Evolutionary conservation across 2,888 invertebrate species (phyloP), one percentile per base, ranked within the genome.

Genomic region (Pyrochroa serraticornis): DNA sequence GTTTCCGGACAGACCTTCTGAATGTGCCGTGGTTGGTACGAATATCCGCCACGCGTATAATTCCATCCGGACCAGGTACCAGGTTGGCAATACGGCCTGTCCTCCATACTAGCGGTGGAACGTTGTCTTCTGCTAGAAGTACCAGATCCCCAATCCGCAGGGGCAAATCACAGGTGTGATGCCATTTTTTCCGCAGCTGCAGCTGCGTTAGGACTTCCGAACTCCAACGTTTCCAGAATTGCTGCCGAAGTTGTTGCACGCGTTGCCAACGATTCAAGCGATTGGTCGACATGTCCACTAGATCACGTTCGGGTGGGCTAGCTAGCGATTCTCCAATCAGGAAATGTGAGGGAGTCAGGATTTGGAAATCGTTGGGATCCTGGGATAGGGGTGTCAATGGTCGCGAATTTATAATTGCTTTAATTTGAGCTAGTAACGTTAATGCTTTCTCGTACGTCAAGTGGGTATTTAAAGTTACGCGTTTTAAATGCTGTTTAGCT

Each of bases 61-160:
- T 32, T 7, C 63, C 65, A 50, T 72, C 71, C 2, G 35, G 3
- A 12, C 69, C 68, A 6, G 66, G 69, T 39, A 66, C 58, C 9
- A 66, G 14, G 9, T 65, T 34, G 2, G 38, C 38, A 6, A 72
- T 53, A 30, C 62, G 34, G 5, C 57, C 71, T 5, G 67, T 42
- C 6, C 38, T 50, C 71, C 71, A 72, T 7, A 61, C 37, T 0
- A 39, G 10, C 22, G 64, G 60, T 7, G 61, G 62, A 1, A 46
- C 32, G 36, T 55, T 55, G n/a, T 67, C 64, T n/a, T 70, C 65
- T 13, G 58, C 65, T 8, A 71, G 9, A 10, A 72, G 41, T 6
- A 71, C 71, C n/a, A 72, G 14, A 13, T 60, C 46, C n/a, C 60
- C 58, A 10, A 36, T 10, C 5, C 5, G 36, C 3, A 36, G 5